phyloP scores from a whole-genome alignment of 2,113 vertebrate genomes.

The Nycticebus coucang region DNA sequence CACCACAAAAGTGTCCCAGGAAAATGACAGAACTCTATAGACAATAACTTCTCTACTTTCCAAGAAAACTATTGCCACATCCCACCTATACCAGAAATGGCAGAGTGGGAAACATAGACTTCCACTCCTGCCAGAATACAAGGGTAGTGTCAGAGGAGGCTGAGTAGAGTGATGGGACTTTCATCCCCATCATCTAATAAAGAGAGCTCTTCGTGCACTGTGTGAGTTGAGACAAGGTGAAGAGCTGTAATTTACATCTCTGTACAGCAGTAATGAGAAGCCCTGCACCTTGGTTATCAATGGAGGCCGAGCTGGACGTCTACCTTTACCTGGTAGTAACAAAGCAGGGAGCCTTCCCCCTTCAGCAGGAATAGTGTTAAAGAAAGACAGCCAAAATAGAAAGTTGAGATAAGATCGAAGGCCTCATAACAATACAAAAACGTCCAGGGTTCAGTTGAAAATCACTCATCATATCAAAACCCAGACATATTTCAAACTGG shows the following conservation, averaged over 20 bases:
- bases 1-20: background rate
- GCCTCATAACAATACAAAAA: background rate
- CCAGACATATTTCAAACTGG: background rate
- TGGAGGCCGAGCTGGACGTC: background rate
- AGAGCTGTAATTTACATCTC: background rate
- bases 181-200: background rate
- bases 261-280: background rate
- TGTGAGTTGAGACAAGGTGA: background rate
- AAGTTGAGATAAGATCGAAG: background rate
- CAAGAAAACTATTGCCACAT: background rate
- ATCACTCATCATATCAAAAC: background rate
- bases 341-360: background rate
- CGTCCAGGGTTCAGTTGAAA: background rate
- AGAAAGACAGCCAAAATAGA: background rate
- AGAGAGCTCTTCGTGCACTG: background rate
- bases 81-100: too few species aligned
- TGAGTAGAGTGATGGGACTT: background rate
- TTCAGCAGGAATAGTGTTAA: background rate
- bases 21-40: background rate
- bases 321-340: background rate
- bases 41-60: background rate
- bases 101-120: background rate
- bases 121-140: background rate
- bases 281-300: background rate
- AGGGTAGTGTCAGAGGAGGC: too few species aligned